Percentiles rank a stretch among this genome's conserved stretches.
These are phyloP conservation scores for Ips nitidus DNA, from an alignment of 1,140 invertebrate genomes.

Conservation along the genomic window DNA sequence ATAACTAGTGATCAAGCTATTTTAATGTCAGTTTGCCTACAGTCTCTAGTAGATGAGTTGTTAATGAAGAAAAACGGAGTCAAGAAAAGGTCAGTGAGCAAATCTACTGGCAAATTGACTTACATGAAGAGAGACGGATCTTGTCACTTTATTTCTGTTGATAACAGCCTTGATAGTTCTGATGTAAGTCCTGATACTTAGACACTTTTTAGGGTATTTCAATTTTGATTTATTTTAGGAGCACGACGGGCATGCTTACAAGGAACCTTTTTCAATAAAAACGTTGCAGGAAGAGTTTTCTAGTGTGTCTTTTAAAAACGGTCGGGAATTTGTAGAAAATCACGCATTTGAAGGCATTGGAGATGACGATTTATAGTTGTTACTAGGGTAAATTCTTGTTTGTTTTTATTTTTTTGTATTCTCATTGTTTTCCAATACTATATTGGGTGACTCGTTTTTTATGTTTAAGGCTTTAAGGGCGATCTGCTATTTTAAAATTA, in stretches of 20 bases:
- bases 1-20: conserved; percentile 88
- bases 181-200: conserved; percentile 38
- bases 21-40: conserved; percentile 91
- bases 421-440: too few relatives aligned
- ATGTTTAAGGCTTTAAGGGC: too few relatives aligned
- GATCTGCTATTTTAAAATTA: too few relatives aligned
- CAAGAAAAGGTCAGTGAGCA: conserved; percentile 43
- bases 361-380: conserved; percentile 79
- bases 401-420: too few relatives aligned
- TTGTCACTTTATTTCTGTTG: conserved; percentile 54
- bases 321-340: conserved; percentile 74
- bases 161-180: conserved; percentile 50
- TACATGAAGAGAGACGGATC: conserved; percentile 59
- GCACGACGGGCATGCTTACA: not conserved
- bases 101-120: conserved; percentile 51
- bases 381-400: not conserved
- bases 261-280: conserved; percentile 58
- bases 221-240: conserved; percentile 31
- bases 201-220: not conserved
- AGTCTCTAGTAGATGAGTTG: conserved; percentile 93
- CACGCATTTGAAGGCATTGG: conserved; percentile 89
- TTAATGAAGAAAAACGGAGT: conserved; percentile 75
- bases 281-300: conserved; percentile 61
- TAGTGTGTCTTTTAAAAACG: conserved; percentile 63
- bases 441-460: too few relatives aligned